Conservation (phyloP, 2,888 invertebrate genomes). For the Blastobasis lacticolella region DNA sequence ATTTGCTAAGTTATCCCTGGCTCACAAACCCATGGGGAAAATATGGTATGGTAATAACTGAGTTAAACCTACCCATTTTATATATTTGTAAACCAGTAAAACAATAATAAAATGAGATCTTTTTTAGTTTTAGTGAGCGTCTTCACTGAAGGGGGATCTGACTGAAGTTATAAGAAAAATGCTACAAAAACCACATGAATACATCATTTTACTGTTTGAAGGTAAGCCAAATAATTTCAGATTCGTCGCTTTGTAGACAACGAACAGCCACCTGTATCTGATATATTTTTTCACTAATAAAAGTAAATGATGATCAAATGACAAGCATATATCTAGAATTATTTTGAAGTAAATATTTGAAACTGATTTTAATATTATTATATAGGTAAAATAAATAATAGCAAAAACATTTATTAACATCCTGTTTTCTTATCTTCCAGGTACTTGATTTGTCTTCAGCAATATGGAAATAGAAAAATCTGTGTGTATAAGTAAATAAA, state of each 20-base stretch:
- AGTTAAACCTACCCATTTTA: slow-evolving; percentile 3
- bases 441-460: neutral
- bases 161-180: too few relatives aligned
- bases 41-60: slow-evolving; percentile 44
- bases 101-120: too few relatives aligned
- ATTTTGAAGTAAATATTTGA: slow-evolving; percentile 35
- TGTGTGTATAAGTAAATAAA: neutral
- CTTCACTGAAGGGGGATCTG: too few relatives aligned
- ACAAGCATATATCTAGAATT: slow-evolving; percentile 57
- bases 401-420: neutral
- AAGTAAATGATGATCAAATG: slow-evolving; percentile 31
- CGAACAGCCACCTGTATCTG: neutral
- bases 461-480: neutral
- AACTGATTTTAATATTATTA: slow-evolving; percentile 19
- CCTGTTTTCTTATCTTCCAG: neutral
- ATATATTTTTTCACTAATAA: neutral
- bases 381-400: neutral
- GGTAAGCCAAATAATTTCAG: too few relatives aligned
- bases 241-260: too few relatives aligned
- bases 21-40: slow-evolving; percentile 43
- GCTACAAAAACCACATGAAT: too few relatives aligned
- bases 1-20: slow-evolving; percentile 47
- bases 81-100: neutral
- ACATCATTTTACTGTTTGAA: too few relatives aligned
- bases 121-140: neutral